These are phyloP conservation scores for Entomyzon cyanotis DNA, from an alignment of 2,113 vertebrate species.

Conservation along the genomic window DNA sequence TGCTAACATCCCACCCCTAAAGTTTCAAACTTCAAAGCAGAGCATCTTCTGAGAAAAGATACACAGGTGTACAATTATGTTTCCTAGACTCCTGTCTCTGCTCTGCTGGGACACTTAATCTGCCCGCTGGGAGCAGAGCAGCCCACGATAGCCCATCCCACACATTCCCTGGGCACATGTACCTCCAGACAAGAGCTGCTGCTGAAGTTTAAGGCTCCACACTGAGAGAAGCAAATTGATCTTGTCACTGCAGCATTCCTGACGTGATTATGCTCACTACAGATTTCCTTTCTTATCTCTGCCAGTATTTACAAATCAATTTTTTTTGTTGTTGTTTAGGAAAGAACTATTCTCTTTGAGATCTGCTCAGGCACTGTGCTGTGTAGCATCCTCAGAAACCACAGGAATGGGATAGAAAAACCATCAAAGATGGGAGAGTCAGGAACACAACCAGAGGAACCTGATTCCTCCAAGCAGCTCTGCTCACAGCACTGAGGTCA, in stretches of 20 bases:
- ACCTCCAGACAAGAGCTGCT: not conserved
- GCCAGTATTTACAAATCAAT: not conserved
- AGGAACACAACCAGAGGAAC: not conserved
- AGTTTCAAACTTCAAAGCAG: slow-evolving; percentile 53
- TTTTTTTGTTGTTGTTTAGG: not conserved
- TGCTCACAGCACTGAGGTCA: not conserved
- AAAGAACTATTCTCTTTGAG: not conserved
- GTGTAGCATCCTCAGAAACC: not conserved
- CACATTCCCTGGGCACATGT: not conserved
- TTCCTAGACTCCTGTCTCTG: not conserved
- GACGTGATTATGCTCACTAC: not conserved
- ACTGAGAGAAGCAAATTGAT: not conserved
- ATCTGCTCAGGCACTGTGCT: not conserved
- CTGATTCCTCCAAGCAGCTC: not conserved
- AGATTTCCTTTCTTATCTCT: not conserved
- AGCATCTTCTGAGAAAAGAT: slow-evolving; percentile 9
- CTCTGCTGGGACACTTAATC: not conserved
- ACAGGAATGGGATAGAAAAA: not conserved
- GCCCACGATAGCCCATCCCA: not conserved
- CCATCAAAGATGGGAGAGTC: not conserved
- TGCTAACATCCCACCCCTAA: slow-evolving; percentile 37
- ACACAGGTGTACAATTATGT: slow-evolving; percentile 10
- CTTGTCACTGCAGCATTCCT: not conserved
- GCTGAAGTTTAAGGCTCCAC: not conserved
- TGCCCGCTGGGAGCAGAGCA: not conserved